Evolutionary conservation across 2,113 vertebrate genomes (phyloP).

Genomic region (Aptenodytes forsteri): DNA sequence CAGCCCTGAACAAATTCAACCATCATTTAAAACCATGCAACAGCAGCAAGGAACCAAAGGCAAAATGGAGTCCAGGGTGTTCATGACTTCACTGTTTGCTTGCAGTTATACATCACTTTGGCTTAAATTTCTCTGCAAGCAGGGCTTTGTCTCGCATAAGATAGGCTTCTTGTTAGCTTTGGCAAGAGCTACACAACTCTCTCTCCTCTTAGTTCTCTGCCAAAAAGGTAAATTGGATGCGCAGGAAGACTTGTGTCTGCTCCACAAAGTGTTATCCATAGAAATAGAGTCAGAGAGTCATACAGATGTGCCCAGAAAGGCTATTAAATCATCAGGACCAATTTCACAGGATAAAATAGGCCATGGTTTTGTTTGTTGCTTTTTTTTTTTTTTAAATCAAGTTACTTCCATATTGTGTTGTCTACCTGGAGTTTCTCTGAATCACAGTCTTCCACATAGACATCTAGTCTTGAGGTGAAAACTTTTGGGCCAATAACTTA

Average conservation of each 20-base stretch:
- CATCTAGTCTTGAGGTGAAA: neutral
- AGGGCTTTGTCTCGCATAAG: neutral
- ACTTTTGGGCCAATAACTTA: neutral
- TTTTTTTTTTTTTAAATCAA: neutral
- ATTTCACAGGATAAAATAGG: neutral
- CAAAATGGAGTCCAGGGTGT: neutral
- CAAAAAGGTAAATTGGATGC: conserved; percentile 34
- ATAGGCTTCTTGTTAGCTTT: neutral
- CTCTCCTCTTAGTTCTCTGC: neutral
- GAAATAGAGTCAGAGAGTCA: neutral
- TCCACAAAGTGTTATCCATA: neutral
- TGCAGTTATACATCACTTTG: neutral
- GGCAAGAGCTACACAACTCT: neutral
- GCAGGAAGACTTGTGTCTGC: neutral
- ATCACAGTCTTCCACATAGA: neutral
- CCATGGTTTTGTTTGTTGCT: neutral
- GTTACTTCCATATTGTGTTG: neutral
- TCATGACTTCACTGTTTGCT: neutral
- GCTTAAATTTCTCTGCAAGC: neutral
- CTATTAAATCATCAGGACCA: neutral
- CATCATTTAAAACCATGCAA: neutral
- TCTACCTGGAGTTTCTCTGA: neutral
- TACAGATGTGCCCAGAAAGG: neutral
- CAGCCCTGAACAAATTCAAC: neutral
- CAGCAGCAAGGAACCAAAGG: fast-evolving